Evolutionary conservation across 1,140 invertebrate genomes (phyloP).

Genomic region (Drosophila triauraria): DNA sequence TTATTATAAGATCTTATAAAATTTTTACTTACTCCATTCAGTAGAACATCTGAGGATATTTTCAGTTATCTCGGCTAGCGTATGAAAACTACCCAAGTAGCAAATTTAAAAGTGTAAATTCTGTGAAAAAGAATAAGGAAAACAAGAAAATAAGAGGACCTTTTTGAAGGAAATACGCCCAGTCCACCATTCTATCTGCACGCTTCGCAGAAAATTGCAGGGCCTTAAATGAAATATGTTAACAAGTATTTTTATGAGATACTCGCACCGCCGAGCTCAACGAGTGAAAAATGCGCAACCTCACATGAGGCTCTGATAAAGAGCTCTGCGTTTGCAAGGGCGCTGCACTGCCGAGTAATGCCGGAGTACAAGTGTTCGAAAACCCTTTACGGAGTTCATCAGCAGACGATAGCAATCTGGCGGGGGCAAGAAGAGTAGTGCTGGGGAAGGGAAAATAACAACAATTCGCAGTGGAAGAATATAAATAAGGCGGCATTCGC

Average conservation of each 20-base stretch:
- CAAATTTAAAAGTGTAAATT: not conserved
- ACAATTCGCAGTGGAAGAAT: not conserved
- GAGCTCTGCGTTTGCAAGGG: not conserved
- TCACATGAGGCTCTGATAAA: constrained; percentile 13
- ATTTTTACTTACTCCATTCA: no score
- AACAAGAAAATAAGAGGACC: not conserved
- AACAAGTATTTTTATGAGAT: constrained; percentile 28
- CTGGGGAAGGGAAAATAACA: constrained; percentile 1
- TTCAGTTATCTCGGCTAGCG: no score
- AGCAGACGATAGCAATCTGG: not conserved
- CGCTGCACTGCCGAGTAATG: not conserved
- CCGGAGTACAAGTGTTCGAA: not conserved
- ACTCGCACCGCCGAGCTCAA: not conserved
- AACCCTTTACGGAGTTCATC: constrained; percentile 19
- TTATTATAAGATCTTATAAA: no score
- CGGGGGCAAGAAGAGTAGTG: not conserved
- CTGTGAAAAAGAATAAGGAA: not conserved
- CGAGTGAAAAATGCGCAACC: constrained; percentile 20
- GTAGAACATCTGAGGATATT: no score
- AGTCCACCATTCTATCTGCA: not conserved
- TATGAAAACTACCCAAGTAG: not conserved
- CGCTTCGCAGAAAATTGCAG: not conserved
- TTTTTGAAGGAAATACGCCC: not conserved
- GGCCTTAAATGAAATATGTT: constrained; percentile 3
- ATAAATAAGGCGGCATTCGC: constrained; percentile 20